These are phyloP conservation scores for Amblyraja radiata DNA, from an alignment of 2,797 vertebrate species.

Conservation along the genomic window DNA sequence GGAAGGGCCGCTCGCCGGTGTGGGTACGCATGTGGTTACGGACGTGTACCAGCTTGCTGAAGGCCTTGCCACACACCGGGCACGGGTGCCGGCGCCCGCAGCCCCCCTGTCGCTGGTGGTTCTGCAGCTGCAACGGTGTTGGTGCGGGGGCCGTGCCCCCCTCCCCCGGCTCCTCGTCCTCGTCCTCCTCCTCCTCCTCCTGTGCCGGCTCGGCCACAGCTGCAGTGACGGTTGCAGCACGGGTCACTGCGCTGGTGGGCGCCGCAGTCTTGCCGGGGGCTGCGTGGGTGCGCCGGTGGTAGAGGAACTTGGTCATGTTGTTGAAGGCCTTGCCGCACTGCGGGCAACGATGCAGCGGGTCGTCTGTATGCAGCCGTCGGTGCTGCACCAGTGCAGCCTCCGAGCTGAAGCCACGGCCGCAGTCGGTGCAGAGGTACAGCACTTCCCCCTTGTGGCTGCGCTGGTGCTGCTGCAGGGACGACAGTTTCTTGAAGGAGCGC, in stretches of 20 bases:
- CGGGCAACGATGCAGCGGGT: background rate
- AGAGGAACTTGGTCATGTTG: slow-evolving; percentile 30
- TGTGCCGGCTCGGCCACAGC: no score
- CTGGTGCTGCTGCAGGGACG: slow-evolving; percentile 78
- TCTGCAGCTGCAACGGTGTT: slow-evolving; percentile 61
- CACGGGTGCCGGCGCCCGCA: slow-evolving; percentile 78
- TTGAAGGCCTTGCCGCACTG: slow-evolving; percentile 29
- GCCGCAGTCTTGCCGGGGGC: background rate
- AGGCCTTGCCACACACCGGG: slow-evolving; percentile 71
- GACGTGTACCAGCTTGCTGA: slow-evolving; percentile 63
- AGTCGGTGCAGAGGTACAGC: slow-evolving; percentile 81
- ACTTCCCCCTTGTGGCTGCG: slow-evolving; percentile 78
- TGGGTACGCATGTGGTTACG: slow-evolving; percentile 80
- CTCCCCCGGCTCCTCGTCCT: accelerated
- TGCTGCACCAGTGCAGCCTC: slow-evolving; percentile 84
- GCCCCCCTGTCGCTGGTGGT: slow-evolving; percentile 77
- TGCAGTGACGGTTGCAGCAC: background rate
- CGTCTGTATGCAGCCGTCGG: slow-evolving; percentile 47
- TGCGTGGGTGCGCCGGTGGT: slow-evolving; percentile 1
- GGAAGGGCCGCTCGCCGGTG: slow-evolving; percentile 80
- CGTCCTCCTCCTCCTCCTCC: accelerated
- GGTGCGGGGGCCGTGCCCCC: no score
- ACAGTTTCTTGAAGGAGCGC: slow-evolving; percentile 80
- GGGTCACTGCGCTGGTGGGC: background rate
- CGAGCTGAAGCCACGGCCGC: slow-evolving; percentile 77